phyloP scores from a whole-genome alignment of 2,888 invertebrate species.

The Itoplectis maculator region DNA sequence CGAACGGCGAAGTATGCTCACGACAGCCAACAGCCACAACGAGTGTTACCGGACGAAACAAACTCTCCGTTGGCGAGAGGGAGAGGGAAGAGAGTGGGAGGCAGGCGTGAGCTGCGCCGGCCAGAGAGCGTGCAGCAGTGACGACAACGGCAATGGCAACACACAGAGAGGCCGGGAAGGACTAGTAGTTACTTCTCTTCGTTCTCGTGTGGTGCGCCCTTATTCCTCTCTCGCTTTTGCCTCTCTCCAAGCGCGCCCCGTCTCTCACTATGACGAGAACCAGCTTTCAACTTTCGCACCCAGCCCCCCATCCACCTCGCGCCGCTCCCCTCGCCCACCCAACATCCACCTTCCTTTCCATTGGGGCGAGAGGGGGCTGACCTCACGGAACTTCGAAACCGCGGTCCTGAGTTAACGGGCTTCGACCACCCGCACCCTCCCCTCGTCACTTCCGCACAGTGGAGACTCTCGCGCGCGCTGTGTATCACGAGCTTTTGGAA shows the following conservation, averaged over 20 bases:
- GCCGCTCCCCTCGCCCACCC: no score
- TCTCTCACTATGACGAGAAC: conserved; percentile 39
- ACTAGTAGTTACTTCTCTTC: conserved; percentile 25
- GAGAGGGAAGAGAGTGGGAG: no score
- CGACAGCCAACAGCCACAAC: conserved; percentile 78
- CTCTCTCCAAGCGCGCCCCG: conserved; percentile 36
- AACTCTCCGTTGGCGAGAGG: conserved; percentile 50
- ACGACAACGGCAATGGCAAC: conserved; percentile 42
- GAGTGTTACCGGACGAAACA: conserved; percentile 64
- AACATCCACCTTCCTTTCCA: no score
- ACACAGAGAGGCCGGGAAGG: no score
- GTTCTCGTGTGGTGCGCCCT: conserved; percentile 17
- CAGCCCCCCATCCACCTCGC: no score
- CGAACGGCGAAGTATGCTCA: conserved; percentile 68
- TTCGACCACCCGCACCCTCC: no score
- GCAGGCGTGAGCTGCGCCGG: conserved; percentile 55
- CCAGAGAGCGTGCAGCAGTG: conserved; percentile 15
- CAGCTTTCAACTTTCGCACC: conserved; percentile 57
- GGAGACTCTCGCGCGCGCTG: no score
- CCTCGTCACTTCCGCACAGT: conserved; percentile 41
- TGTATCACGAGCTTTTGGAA: conserved; percentile 18
- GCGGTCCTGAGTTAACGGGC: conserved; percentile 59
- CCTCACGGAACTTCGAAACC: conserved; percentile 59
- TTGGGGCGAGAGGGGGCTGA: conserved; percentile 39
- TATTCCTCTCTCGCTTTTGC: conserved; percentile 43